Conservation (phyloP, 2,797 vertebrate species). For the Myotis findleyi region DNA sequence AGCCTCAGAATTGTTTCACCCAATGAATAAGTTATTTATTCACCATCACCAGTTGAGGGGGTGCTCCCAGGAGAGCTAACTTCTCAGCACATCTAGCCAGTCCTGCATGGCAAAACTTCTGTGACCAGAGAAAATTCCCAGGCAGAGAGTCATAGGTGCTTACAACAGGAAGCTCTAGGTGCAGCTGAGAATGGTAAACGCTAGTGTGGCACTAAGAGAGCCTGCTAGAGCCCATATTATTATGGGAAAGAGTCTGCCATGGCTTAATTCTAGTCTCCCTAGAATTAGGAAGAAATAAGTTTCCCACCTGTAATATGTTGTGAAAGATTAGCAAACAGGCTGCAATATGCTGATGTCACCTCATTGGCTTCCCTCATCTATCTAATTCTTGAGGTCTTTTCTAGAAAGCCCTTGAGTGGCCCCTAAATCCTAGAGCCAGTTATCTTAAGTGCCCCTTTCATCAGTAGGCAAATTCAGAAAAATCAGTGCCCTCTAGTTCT, state of each 20-base stretch:
- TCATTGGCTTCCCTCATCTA: background rate
- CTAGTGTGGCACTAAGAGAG: background rate
- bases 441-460: background rate
- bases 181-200: background rate
- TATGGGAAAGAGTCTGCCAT: background rate
- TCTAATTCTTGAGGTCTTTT: conserved; percentile 18
- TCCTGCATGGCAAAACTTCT: background rate
- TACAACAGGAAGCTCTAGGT: background rate
- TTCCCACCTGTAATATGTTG: background rate
- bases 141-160: background rate
- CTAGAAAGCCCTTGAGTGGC: background rate
- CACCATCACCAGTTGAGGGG: background rate
- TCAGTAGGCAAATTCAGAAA: conserved; percentile 20
- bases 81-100: background rate
- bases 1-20: background rate
- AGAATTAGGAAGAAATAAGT: background rate
- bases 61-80: background rate
- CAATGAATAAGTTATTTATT: background rate
- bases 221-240: background rate
- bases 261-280: background rate
- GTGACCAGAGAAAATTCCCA: conserved; percentile 25
- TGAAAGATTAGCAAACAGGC: background rate
- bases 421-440: background rate
- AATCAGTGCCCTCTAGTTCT: background rate
- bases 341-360: background rate